Conservation (phyloP, 2,113 vertebrate genomes). For the Tachycineta bicolor region DNA sequence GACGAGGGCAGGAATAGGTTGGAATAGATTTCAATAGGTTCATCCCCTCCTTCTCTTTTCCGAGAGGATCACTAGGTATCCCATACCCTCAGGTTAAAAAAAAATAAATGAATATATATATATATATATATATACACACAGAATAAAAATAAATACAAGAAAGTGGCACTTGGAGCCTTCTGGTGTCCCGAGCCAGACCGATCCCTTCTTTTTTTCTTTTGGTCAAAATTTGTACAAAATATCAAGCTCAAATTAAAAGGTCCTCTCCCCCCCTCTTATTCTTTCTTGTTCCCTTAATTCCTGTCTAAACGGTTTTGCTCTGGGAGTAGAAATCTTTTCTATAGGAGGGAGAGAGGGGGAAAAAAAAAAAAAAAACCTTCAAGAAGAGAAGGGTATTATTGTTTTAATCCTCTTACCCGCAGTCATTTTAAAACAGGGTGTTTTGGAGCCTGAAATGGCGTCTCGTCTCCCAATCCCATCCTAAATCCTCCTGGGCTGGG, state of each 20-base stretch:
- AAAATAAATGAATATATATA: background rate
- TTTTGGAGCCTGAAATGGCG: conserved; percentile 93
- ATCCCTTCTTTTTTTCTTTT: background rate
- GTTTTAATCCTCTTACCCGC: conserved; percentile 99
- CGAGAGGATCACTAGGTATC: background rate
- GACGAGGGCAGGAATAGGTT: background rate
- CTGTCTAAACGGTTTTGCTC: conserved; percentile 98
- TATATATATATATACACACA: background rate
- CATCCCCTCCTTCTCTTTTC: background rate
- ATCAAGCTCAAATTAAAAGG: conserved; percentile 90
- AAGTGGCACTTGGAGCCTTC: background rate
- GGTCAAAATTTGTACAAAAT: conserved; percentile 79
- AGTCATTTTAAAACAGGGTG: conserved; percentile 92
- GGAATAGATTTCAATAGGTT: background rate
- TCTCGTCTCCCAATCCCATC: conserved; percentile 85
- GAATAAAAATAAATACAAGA: conserved; percentile 51
- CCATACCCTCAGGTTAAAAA: background rate
- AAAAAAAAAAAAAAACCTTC: conserved; percentile 68
- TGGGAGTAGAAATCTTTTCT: conserved; percentile 98
- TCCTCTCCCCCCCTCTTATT: conserved; percentile 52
- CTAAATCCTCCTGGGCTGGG: conserved; percentile 86
- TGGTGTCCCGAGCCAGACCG: background rate
- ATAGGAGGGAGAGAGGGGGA: conserved; percentile 74
- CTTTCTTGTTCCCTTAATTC: conserved; percentile 96
- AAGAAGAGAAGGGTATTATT: conserved; percentile 98